These are phyloP conservation scores for Pollimyrus isidori DNA, from an alignment of 2,113 vertebrate species.

Conservation along the genomic window DNA sequence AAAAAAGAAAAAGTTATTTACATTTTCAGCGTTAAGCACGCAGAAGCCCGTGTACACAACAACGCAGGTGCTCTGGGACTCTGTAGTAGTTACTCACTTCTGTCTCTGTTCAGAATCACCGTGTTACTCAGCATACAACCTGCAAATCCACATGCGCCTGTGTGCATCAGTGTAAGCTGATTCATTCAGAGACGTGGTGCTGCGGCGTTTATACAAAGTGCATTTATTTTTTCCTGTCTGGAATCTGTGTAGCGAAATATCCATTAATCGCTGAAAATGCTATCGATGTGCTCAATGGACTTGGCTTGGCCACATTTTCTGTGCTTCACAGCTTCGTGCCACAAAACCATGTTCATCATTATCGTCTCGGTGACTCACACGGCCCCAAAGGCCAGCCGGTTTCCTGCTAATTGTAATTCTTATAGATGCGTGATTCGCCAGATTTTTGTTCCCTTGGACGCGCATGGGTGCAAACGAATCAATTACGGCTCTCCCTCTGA, in stretches of 20 bases:
- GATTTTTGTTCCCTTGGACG: conserved; percentile 27
- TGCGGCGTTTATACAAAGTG: background rate
- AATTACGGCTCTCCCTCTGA: conserved; percentile 44
- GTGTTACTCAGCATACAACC: background rate
- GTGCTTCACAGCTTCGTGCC: background rate
- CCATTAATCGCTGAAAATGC: background rate
- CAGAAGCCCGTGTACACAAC: background rate
- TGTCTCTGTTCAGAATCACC: background rate
- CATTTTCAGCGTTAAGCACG: background rate
- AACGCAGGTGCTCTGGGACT: background rate
- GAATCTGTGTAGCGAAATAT: background rate
- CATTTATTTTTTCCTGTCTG: background rate
- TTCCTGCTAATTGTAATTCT: conserved; percentile 40
- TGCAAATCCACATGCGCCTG: conserved; percentile 8
- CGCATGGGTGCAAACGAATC: conserved; percentile 54
- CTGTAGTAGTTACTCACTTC: background rate
- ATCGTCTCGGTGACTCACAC: background rate
- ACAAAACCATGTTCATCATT: background rate
- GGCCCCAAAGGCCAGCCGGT: background rate
- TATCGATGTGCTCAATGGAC: background rate
- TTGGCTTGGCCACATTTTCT: background rate
- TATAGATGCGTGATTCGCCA: conserved; percentile 50
- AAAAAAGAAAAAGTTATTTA: background rate
- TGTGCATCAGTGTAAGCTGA: conserved; percentile 18
- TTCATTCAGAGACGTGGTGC: background rate